Evolutionary conservation across 2,113 vertebrate species (phyloP).

Genomic region (Pollimyrus isidori): DNA sequence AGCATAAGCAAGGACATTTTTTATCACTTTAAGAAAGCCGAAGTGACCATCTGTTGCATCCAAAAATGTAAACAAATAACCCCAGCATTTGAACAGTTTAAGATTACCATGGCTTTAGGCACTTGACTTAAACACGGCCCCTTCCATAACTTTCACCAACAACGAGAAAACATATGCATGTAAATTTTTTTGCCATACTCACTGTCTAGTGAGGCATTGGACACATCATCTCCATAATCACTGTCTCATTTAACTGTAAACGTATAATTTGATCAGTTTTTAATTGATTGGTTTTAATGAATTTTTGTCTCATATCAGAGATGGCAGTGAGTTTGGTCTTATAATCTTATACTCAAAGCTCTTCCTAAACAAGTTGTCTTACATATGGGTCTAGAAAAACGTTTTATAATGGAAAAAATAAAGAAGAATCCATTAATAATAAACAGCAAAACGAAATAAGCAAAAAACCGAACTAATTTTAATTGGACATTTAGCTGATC

Average conservation of each 20-base stretch:
- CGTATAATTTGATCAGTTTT: background rate
- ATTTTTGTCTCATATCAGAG: background rate
- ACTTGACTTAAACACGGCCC: conserved; percentile 1
- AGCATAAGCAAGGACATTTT: conserved; percentile 25
- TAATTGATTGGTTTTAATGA: background rate
- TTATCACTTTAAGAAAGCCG: conserved; percentile 16
- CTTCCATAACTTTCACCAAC: background rate
- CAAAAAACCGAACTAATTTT: background rate
- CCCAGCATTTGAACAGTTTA: background rate
- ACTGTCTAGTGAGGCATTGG: background rate
- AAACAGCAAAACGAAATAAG: background rate
- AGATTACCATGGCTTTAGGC: background rate
- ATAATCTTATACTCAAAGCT: background rate
- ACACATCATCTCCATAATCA: background rate
- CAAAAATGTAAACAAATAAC: background rate
- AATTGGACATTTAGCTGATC: background rate
- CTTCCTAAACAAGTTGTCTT: background rate
- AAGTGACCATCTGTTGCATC: conserved; percentile 19
- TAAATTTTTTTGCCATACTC: background rate
- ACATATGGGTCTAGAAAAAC: background rate
- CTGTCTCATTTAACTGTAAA: background rate
- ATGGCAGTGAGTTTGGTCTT: background rate
- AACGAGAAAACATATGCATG: background rate
- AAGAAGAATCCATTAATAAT: background rate
- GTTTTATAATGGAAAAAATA: background rate